phyloP scores from a whole-genome alignment of 2,113 vertebrate genomes.

The Chauna torquata region DNA sequence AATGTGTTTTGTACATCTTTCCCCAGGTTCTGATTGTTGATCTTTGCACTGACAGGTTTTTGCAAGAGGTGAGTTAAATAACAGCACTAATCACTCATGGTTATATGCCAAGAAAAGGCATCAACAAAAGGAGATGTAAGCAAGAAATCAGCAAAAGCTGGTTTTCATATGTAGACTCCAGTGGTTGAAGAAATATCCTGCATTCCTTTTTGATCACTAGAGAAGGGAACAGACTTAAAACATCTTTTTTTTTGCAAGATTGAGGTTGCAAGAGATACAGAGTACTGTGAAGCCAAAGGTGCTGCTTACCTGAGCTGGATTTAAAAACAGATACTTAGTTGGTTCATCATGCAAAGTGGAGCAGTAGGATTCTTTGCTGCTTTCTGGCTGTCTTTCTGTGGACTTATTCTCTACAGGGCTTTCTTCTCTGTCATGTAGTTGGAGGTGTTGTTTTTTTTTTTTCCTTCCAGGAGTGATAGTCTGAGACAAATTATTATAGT shows the following conservation, averaged over 20 bases:
- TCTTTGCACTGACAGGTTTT: constrained; percentile 92
- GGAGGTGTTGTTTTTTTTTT: not conserved
- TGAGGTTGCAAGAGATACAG: not conserved
- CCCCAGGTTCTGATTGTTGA: constrained; percentile 96
- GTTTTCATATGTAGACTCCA: not conserved
- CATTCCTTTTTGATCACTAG: not conserved
- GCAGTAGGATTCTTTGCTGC: not conserved
- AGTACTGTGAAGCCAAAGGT: not conserved
- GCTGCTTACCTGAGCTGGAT: not conserved
- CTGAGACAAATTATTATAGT: not conserved
- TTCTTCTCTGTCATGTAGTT: not conserved
- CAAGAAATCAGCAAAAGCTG: not conserved
- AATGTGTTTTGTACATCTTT: constrained; percentile 25
- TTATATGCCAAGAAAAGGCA: not conserved
- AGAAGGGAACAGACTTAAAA: not conserved
- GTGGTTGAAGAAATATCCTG: not conserved
- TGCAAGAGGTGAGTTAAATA: constrained; percentile 89
- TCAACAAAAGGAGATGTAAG: not conserved
- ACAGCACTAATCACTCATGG: not conserved
- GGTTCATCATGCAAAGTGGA: not conserved
- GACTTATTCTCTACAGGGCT: not conserved
- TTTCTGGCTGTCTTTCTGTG: not conserved
- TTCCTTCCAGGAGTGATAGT: not conserved
- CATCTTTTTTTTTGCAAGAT: not conserved
- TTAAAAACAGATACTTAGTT: not conserved